A percentile compares a stretch with the other conserved stretches of the same genome.
phyloP scores from a whole-genome alignment of 2,888 invertebrate genomes.

The Cheilosia pagana region DNA sequence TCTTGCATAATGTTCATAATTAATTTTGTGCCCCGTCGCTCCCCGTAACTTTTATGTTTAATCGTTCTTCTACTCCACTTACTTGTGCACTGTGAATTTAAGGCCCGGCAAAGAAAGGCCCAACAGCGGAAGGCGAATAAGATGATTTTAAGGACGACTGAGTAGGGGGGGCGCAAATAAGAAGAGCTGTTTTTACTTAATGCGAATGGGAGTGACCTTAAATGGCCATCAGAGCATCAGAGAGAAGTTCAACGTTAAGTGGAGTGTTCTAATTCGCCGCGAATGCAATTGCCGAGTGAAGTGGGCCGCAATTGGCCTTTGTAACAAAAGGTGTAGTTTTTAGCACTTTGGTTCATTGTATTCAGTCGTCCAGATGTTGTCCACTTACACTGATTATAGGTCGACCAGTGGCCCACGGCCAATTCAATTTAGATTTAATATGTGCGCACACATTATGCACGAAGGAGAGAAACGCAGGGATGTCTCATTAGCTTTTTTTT shows the following conservation, averaged over 20 bases:
- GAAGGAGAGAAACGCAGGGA: not conserved
- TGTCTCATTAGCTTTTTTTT: slow-evolving; percentile 41
- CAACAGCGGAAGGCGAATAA: slow-evolving; percentile 45
- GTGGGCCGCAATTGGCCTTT: slow-evolving; percentile 14
- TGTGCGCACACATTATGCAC: slow-evolving; percentile 2
- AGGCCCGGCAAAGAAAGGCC: slow-evolving; percentile 44
- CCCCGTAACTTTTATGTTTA: slow-evolving; percentile 62
- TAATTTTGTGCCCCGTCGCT: slow-evolving; percentile 60
- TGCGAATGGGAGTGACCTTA: slow-evolving; percentile 62
- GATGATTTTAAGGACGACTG: slow-evolving; percentile 63
- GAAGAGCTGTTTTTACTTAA: slow-evolving; percentile 57
- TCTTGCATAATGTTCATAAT: slow-evolving; percentile 70
- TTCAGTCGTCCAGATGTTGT: not conserved
- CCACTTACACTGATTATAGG: slow-evolving; percentile 3
- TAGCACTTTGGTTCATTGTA: not conserved
- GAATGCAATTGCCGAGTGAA: slow-evolving; percentile 47
- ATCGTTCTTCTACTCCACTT: slow-evolving; percentile 55
- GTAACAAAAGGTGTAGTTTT: not conserved
- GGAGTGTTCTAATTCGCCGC: slow-evolving; percentile 63
- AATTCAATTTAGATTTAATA: slow-evolving; percentile 34
- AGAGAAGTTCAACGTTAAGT: slow-evolving; percentile 47
- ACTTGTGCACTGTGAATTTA: slow-evolving; percentile 18
- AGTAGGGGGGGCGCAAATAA: slow-evolving; percentile 39
- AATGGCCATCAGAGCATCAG: slow-evolving; percentile 55
- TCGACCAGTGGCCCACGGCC: not conserved